Conservation (phyloP, 2,113 vertebrate genomes). For the Ciconia boyciana region DNA sequence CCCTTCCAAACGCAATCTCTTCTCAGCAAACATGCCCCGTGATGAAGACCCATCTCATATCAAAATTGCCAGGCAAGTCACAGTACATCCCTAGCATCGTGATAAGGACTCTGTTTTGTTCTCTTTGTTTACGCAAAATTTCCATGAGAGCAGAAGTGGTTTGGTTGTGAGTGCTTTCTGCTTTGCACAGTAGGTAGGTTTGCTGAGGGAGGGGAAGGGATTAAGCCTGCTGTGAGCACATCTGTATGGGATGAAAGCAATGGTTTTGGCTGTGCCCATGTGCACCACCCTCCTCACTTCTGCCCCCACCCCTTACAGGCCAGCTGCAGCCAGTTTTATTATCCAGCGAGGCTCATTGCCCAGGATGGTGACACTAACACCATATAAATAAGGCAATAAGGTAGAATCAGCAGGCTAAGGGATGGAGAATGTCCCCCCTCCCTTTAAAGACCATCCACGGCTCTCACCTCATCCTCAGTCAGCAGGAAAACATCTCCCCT, state of each 20-base stretch:
- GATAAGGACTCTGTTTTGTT: slow-evolving; percentile 17
- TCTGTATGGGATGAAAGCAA: background rate
- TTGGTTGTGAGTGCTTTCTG: background rate
- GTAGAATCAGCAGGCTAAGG: background rate
- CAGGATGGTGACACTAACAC: background rate
- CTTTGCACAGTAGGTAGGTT: background rate
- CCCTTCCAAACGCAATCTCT: background rate
- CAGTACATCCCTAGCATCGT: background rate
- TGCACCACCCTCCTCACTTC: background rate
- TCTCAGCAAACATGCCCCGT: background rate
- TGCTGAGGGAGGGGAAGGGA: background rate
- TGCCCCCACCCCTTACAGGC: background rate
- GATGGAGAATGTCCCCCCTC: background rate
- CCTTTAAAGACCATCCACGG: background rate
- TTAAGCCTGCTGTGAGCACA: background rate
- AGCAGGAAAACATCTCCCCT: background rate
- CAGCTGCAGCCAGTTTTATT: background rate
- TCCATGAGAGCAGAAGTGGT: background rate
- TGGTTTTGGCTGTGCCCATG: background rate
- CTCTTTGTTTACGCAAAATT: background rate
- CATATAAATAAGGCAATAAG: background rate
- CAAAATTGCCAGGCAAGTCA: background rate
- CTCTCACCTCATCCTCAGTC: background rate
- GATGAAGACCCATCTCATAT: background rate
- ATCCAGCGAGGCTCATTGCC: background rate